Evolutionary conservation across 2,888 invertebrate genomes (phyloP).

Genomic region (Hedya salicella): DNA sequence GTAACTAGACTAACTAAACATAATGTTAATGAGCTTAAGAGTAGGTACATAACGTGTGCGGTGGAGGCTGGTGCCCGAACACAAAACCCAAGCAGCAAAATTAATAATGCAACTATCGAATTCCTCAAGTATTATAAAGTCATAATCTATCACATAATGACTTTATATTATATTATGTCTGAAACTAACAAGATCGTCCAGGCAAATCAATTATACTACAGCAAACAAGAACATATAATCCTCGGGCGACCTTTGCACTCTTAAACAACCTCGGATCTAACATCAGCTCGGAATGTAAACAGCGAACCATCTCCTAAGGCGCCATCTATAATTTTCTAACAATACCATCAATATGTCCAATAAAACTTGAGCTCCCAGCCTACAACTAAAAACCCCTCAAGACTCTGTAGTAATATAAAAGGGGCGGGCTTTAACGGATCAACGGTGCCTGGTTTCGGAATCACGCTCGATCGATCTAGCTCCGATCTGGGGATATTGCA

Average conservation of each 20-base stretch:
- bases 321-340: slow-evolving; percentile 84
- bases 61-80: too few species aligned
- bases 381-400: slow-evolving; percentile 35
- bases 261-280: slow-evolving; percentile 74
- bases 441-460: slow-evolving; percentile 55
- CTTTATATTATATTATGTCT: slow-evolving; percentile 31
- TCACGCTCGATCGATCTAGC: slow-evolving; percentile 80
- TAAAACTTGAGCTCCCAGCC: slow-evolving; percentile 53
- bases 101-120: not conserved
- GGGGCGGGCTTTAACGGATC: slow-evolving; percentile 50
- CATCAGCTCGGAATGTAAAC: slow-evolving; percentile 82
- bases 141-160: slow-evolving; percentile 18
- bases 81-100: too few species aligned
- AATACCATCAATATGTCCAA: slow-evolving; percentile 73
- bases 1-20: too few species aligned
- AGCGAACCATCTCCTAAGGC: slow-evolving; percentile 79
- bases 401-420: slow-evolving; percentile 13
- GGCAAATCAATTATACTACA: slow-evolving; percentile 72
- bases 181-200: slow-evolving; percentile 45
- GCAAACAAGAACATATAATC: slow-evolving; percentile 79
- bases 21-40: too few species aligned
- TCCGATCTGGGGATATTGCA: slow-evolving; percentile 81
- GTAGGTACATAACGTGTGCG: too few species aligned
- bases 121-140: not conserved
- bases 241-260: slow-evolving; percentile 75